Evolutionary conservation across 2,888 invertebrate genomes (phyloP).

Genomic region (Kuschelorhynchus macadamiae): DNA sequence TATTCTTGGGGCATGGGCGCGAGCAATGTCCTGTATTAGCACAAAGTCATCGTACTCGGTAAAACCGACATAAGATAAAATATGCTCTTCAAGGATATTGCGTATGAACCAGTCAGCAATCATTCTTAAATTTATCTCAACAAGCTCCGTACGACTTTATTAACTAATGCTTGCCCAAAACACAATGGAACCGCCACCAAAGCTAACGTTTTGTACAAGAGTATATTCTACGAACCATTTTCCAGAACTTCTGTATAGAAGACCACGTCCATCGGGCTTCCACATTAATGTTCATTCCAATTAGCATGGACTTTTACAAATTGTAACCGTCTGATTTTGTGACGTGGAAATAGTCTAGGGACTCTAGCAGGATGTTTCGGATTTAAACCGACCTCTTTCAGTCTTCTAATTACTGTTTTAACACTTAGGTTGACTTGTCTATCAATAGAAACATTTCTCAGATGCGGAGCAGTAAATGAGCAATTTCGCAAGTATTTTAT

Average conservation of each 20-base stretch:
- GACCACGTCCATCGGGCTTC: constrained; percentile 9
- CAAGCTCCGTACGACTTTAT: constrained; percentile 25
- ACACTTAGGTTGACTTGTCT: constrained; percentile 12
- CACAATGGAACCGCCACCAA: constrained; percentile 27
- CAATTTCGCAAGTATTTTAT: constrained; percentile 6
- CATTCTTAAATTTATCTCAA: constrained; percentile 37
- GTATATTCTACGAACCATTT: not conserved
- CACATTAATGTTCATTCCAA: constrained; percentile 20
- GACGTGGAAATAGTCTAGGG: constrained; percentile 8
- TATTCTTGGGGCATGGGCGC: not conserved
- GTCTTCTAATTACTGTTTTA: constrained; percentile 20
- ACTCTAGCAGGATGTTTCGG: constrained; percentile 30
- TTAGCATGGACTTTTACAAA: constrained; percentile 21
- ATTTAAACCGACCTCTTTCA: constrained; percentile 32
- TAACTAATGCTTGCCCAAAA: constrained; percentile 39
- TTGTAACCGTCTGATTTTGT: constrained; percentile 26
- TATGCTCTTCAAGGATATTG: constrained; percentile 28
- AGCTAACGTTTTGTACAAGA: constrained; percentile 6
- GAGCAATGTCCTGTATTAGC: constrained; percentile 17
- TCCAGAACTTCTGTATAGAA: constrained; percentile 4
- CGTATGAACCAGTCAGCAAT: constrained; percentile 30
- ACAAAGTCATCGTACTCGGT: constrained; percentile 17
- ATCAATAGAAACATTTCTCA: constrained; percentile 9
- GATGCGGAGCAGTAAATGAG: not conserved
- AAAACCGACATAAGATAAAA: constrained; percentile 13